phyloP scores from a whole-genome alignment of 2,797 vertebrate genomes.

The Molossus alvarezi region DNA sequence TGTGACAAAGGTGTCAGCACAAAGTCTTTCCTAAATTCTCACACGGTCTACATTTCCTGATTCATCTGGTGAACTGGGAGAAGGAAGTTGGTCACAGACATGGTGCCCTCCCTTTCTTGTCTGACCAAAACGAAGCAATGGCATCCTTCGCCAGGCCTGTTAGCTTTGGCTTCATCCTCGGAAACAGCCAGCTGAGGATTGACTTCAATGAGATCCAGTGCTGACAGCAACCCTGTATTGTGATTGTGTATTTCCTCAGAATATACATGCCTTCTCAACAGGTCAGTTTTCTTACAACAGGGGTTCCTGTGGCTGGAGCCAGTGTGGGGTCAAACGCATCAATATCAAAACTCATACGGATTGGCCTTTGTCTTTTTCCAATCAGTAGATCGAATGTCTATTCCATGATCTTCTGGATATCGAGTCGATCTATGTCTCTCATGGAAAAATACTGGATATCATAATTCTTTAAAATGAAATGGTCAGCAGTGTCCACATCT shows the following conservation, averaged over 20 bases:
- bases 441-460: constrained; percentile 98
- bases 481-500: constrained; percentile 97
- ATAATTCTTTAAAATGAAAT: constrained; percentile 96
- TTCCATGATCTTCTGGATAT: constrained; percentile 98
- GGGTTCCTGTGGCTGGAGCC: constrained; percentile 97
- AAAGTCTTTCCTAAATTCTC: constrained; percentile 87
- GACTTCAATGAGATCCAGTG: constrained; percentile 97
- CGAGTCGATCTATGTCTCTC: constrained; percentile 97
- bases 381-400: constrained; percentile 95
- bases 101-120: constrained; percentile 94
- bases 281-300: constrained; percentile 95
- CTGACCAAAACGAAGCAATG: constrained; percentile 96
- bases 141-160: constrained; percentile 95
- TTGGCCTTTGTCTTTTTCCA: constrained; percentile 94
- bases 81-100: constrained; percentile 91
- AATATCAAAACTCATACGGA: constrained; percentile 98
- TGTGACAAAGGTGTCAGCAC: constrained; percentile 8
- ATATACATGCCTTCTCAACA: constrained; percentile 99
- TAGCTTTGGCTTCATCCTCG: constrained; percentile 93
- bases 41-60: constrained; percentile 90
- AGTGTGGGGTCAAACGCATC: constrained; percentile 97
- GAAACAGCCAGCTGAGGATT: constrained; percentile 94
- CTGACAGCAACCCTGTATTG: constrained; percentile 97
- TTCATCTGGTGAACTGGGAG: constrained; percentile 91
- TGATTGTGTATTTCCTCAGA: constrained; percentile 97